Percentiles rank a stretch among this genome's conserved stretches.
Evolutionary conservation across 1,140 invertebrate genomes (phyloP).

Genomic region (Bombus ignitus): DNA sequence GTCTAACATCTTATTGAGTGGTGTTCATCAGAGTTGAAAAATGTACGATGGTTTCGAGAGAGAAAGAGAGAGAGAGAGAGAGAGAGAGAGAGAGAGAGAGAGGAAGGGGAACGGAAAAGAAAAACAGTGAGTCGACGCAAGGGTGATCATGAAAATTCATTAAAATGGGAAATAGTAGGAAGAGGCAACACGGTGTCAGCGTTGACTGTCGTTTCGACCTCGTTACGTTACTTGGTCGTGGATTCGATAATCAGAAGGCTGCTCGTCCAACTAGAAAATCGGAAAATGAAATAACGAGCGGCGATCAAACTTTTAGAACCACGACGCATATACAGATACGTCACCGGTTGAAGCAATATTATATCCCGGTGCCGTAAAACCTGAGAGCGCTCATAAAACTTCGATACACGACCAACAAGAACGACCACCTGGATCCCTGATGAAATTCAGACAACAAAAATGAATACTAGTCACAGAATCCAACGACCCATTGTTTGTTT

Average conservation of each 20-base stretch:
- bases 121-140: not conserved
- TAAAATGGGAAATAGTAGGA: not conserved
- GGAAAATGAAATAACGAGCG: constrained; percentile 53
- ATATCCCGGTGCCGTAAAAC: constrained; percentile 29
- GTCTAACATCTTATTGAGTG: too few relatives aligned
- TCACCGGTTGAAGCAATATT: not conserved
- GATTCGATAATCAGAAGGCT: constrained; percentile 33
- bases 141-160: constrained; percentile 31
- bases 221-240: not conserved
- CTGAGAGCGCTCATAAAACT: constrained; percentile 22
- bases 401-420: not conserved
- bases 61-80: not conserved
- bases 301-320: constrained; percentile 38
- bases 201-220: constrained; percentile 33
- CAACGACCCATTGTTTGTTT: not conserved
- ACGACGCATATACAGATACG: not conserved
- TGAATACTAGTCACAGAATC: not conserved
- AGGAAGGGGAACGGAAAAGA: too few relatives aligned
- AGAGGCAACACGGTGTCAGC: not conserved
- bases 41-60: not conserved
- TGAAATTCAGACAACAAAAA: constrained; percentile 24
- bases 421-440: not conserved
- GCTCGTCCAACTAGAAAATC: constrained; percentile 39
- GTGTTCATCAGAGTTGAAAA: too few relatives aligned
- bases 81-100: too few relatives aligned